Percentiles rank a stretch among this genome's conserved stretches.
phyloP scores from a whole-genome alignment of 1,140 invertebrate genomes.

The Scaptodrosophila lebanonensis region DNA sequence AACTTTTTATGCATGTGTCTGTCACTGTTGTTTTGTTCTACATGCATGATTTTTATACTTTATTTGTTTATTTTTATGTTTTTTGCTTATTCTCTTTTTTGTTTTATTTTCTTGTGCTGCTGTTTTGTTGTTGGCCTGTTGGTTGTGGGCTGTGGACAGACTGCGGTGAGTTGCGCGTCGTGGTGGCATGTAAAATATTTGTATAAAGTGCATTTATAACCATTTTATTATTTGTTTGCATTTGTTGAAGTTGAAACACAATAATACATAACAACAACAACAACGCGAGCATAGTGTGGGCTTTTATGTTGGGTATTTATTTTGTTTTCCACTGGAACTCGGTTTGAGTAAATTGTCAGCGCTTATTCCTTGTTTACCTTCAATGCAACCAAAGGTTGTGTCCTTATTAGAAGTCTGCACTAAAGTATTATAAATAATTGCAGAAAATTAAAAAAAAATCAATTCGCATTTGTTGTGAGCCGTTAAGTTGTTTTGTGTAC shows the following conservation, averaged over 20 bases:
- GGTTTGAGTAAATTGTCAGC: slow-evolving; percentile 36
- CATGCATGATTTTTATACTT: slow-evolving; percentile 43
- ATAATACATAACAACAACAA: too few relatives aligned
- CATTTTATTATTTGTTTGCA: slow-evolving; percentile 54
- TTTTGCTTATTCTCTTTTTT: slow-evolving; percentile 20
- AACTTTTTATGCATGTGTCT: slow-evolving; percentile 56
- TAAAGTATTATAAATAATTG: too few relatives aligned
- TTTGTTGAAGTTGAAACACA: slow-evolving; percentile 43
- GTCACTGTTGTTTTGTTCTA: slow-evolving; percentile 30
- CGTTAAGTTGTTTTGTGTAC: too few relatives aligned
- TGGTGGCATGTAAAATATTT: slow-evolving; percentile 57
- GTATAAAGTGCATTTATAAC: slow-evolving; percentile 54
- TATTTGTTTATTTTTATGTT: slow-evolving; percentile 35
- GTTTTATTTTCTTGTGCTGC: slow-evolving; percentile 34
- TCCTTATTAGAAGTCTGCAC: slow-evolving; percentile 25
- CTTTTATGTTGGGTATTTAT: slow-evolving; percentile 16
- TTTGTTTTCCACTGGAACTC: slow-evolving; percentile 44
- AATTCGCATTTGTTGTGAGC: too few relatives aligned
- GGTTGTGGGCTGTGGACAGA: too few relatives aligned
- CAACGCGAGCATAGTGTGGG: slow-evolving; percentile 29
- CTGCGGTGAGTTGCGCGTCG: neutral
- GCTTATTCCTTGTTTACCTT: slow-evolving; percentile 25
- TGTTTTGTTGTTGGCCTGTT: slow-evolving; percentile 16
- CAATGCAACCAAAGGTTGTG: slow-evolving; percentile 27
- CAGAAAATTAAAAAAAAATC: too few relatives aligned